Evolutionary conservation across 2,888 invertebrate genomes (phyloP).

Genomic region (Tinea pellionella): DNA sequence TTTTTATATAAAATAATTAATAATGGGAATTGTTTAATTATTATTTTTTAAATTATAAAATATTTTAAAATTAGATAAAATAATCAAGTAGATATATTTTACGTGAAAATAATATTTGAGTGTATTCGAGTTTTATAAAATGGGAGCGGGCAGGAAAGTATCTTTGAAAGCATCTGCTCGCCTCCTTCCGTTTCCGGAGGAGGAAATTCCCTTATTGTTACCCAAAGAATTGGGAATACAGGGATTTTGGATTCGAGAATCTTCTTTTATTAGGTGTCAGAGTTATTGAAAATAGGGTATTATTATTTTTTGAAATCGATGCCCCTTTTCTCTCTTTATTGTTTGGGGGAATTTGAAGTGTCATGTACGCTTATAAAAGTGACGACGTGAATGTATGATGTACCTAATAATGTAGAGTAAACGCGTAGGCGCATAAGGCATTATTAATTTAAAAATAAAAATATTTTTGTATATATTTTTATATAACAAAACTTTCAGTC

Average conservation of each 20-base stretch:
- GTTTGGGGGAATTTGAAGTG: neutral
- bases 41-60: too few species aligned
- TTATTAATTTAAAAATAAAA: too few species aligned
- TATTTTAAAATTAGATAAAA: neutral
- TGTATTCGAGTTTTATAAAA: slow-evolving; percentile 1
- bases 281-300: neutral
- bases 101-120: neutral
- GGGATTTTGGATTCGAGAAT: neutral
- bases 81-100: neutral
- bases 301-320: neutral
- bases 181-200: slow-evolving; percentile 13
- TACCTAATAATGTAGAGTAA: too few species aligned
- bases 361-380: too few species aligned
- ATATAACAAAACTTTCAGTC: too few species aligned
- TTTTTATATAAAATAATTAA: too few species aligned
- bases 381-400: too few species aligned
- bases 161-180: slow-evolving; percentile 11
- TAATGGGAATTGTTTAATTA: too few species aligned
- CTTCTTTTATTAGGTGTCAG: slow-evolving; percentile 6
- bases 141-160: slow-evolving; percentile 1
- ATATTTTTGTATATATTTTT: too few species aligned
- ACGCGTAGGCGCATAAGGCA: too few species aligned
- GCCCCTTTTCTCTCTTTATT: neutral
- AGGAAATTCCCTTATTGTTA: slow-evolving; percentile 14
- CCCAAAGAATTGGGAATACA: neutral